Evolutionary conservation across 2,888 invertebrate species (phyloP).

Genomic region (Thymelicus lineola): DNA sequence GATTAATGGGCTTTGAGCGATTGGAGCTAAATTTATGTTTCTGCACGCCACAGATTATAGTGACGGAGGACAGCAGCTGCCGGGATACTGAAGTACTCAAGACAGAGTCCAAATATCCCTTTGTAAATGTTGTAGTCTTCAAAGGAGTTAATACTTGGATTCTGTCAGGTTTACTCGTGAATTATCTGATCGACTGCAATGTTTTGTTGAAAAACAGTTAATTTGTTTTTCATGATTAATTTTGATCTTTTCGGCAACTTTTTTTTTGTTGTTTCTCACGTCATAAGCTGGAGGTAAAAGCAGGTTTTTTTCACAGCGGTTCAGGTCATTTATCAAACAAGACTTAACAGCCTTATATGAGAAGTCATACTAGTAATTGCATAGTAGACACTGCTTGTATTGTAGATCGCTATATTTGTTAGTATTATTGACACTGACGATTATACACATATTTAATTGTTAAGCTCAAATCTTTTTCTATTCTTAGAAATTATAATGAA

Average conservation of each 20-base stretch:
- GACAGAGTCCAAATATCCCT: slow-evolving; percentile 37
- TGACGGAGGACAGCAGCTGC: slow-evolving; percentile 69
- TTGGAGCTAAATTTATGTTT: slow-evolving; percentile 82
- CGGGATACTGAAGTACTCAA: slow-evolving; percentile 49
- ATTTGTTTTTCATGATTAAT: background rate
- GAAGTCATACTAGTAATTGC: no score
- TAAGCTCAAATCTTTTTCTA: no score
- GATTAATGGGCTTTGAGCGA: slow-evolving; percentile 78
- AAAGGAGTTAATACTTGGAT: slow-evolving; percentile 16
- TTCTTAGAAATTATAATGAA: no score
- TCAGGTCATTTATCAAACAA: no score
- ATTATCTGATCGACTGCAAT: background rate
- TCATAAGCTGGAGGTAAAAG: no score
- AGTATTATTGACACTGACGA: no score
- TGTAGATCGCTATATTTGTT: no score
- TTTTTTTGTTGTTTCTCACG: background rate
- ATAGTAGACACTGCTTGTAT: no score
- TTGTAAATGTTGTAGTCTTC: slow-evolving; percentile 33
- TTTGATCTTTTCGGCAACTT: background rate
- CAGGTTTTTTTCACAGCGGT: no score
- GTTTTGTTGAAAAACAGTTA: background rate
- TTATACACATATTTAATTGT: no score
- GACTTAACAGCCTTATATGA: no score
- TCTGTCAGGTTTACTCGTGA: background rate
- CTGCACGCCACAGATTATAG: slow-evolving; percentile 72